Percentiles rank a stretch among this genome's conserved stretches.
phyloP scores from a whole-genome alignment of 2,113 vertebrate species.

The Eublepharis macularius region DNA sequence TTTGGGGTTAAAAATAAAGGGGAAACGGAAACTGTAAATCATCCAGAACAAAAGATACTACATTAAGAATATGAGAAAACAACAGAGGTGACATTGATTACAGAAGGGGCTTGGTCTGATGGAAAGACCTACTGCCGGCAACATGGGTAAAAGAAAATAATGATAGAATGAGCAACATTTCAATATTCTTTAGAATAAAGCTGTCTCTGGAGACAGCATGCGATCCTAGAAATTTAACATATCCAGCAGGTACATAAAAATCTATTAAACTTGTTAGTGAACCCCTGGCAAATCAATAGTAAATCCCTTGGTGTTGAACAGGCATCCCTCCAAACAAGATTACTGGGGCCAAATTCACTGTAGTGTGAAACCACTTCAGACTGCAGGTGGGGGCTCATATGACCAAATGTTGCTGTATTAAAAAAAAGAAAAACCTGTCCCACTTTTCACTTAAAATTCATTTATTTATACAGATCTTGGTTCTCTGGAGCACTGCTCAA shows the following conservation, averaged over 20 bases:
- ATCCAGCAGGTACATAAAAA: constrained; percentile 43
- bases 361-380: not conserved
- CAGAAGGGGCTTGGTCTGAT: fast-evolving
- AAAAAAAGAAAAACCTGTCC: not conserved
- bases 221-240: constrained; percentile 41
- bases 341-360: not conserved
- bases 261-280: constrained; percentile 53
- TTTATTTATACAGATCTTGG: no score
- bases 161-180: constrained; percentile 33
- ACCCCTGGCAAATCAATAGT: constrained; percentile 16
- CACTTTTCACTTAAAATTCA: no score
- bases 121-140: constrained; percentile 13
- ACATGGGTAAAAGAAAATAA: constrained; percentile 18
- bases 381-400: not conserved
- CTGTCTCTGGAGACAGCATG: not conserved
- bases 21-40: not conserved
- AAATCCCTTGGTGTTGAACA: not conserved
- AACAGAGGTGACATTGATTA: not conserved
- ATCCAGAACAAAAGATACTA: not conserved
- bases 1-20: not conserved
- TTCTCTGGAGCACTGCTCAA: no score
- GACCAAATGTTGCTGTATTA: no score
- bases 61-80: not conserved
- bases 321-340: constrained; percentile 1
- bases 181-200: constrained; percentile 40